phyloP scores from a whole-genome alignment of 2,113 vertebrate genomes.

The Ginglymostoma cirratum region DNA sequence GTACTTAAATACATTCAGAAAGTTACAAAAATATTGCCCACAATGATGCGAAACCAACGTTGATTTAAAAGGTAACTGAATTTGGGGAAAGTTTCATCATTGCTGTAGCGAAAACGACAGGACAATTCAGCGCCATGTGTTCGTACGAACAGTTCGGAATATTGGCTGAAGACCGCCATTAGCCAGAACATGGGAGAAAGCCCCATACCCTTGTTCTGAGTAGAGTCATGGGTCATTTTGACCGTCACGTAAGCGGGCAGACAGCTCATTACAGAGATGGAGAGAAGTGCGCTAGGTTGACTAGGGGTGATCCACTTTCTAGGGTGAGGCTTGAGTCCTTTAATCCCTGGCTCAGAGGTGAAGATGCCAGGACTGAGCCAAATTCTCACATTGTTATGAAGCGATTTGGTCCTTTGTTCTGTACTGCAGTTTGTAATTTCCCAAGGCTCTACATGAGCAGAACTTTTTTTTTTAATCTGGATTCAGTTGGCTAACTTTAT shows the following conservation, averaged over 20 bases:
- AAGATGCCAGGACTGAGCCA: background rate
- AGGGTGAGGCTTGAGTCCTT: background rate
- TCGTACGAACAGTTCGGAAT: background rate
- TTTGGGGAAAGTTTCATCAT: background rate
- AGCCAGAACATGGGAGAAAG: background rate
- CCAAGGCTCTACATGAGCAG: background rate
- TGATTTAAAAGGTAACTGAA: background rate
- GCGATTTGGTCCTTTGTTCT: background rate
- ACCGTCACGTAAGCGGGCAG: background rate
- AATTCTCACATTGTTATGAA: background rate
- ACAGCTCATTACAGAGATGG: background rate
- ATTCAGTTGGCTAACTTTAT: background rate
- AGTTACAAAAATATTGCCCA: background rate
- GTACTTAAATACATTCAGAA: too few species aligned
- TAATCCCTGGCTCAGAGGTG: background rate
- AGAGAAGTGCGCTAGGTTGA: background rate
- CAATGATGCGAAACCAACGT: background rate
- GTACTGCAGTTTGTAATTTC: background rate
- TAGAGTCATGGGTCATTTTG: background rate
- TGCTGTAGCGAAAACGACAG: background rate
- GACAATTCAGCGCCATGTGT: background rate
- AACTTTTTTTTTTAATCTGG: background rate
- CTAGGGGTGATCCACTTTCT: background rate
- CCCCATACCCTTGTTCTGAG: background rate
- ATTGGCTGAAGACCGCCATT: background rate